phyloP scores from a whole-genome alignment of 1,140 invertebrate species.

The Eurosta solidaginis region DNA sequence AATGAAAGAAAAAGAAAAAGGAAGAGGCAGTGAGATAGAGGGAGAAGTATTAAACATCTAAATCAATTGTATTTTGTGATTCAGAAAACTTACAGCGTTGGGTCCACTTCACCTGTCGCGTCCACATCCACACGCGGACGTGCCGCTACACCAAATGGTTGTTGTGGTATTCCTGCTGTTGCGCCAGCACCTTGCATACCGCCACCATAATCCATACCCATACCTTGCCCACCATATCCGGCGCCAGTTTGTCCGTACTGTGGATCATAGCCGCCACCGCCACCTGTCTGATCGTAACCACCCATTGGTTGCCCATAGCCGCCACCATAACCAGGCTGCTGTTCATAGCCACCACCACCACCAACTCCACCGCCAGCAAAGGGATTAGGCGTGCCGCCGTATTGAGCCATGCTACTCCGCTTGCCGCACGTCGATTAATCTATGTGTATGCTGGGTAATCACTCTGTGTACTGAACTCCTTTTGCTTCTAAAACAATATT shows the following conservation, averaged over 20 bases:
- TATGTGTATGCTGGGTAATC: too few relatives aligned
- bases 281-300: slow-evolving; percentile 36
- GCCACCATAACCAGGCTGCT: slow-evolving; percentile 36
- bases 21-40: neutral
- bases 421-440: too few relatives aligned
- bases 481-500: neutral
- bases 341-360: slow-evolving; percentile 32
- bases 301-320: slow-evolving; percentile 31
- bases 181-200: neutral
- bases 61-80: neutral
- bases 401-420: slow-evolving; percentile 36
- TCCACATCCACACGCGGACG: slow-evolving; percentile 75
- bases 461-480: neutral
- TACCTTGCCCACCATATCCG: neutral
- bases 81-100: slow-evolving; percentile 64
- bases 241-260: slow-evolving; percentile 45
- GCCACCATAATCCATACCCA: slow-evolving; percentile 35
- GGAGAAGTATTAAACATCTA: neutral
- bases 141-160: slow-evolving; percentile 38
- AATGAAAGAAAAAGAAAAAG: neutral
- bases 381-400: slow-evolving; percentile 47
- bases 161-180: slow-evolving; percentile 5
- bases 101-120: slow-evolving; percentile 76
- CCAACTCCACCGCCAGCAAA: slow-evolving; percentile 49
- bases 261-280: slow-evolving; percentile 44